Evolutionary conservation across 2,113 vertebrate genomes (phyloP), one percentile per base, ranked within the genome.

Genomic region (mouse (Mus musculus)): DNA sequence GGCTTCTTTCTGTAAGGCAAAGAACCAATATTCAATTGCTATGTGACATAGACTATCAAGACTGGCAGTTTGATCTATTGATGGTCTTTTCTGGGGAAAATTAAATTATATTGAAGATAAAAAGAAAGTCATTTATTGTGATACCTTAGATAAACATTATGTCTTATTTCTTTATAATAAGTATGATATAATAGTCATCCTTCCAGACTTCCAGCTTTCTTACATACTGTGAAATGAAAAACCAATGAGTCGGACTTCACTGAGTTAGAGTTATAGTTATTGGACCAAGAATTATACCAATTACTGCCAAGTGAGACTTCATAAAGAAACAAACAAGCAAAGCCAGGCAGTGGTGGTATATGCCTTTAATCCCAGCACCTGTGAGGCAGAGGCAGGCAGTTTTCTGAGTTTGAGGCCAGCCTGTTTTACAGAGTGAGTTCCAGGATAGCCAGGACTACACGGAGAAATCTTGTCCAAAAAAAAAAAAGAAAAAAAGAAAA

Each of bases 171-270:
- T 69, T 96, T 92, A 85, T 95, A 93, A 81, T 95, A 36, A n/a
- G 10, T 94, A 5, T 97, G 52, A 91, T 97, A 82, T 0, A 59
- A 42, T 5, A 96, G 42, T 90, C 78, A 97, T 39, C 92, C 36
- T 24, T 54, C 88, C 8, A 92, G 17, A 39, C 94, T 88, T 93
- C 30, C 46, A 63, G 39, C 95, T 96, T 97, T 85, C 69, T 96
- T 96, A 75, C 90, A 73, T 96, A 59, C 59, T 96, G 71, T 92
- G 69, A 36, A 95, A 93, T 86, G 65, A 95, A 96, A 96, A 93
- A 97, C 96, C 89, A 71, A 96, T 96, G 72, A 93, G 80, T 13
- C 4, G 14, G 88, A 42, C 95, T 97, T 97, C 92, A 96, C 7
- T 96, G 78, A 95, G 72, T 91, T 96, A 42, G 0, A 76, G 88